Evolutionary conservation across 2,113 vertebrate genomes (phyloP).

Genomic region (Tor tambroides): DNA sequence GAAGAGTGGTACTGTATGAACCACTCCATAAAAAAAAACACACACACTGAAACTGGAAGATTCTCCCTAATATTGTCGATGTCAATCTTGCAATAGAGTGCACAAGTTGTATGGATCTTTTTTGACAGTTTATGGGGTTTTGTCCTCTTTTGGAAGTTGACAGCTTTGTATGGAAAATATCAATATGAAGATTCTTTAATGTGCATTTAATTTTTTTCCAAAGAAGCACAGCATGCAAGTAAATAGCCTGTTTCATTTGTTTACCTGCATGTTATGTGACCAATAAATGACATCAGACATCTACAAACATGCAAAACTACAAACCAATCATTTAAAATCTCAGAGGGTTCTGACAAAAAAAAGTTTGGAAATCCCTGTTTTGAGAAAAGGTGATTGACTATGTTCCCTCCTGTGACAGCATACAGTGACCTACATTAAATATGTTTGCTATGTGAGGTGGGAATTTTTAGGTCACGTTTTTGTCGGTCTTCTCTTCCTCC

Average conservation of each 20-base stretch:
- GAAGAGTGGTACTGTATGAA: not conserved
- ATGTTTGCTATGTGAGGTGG: not conserved
- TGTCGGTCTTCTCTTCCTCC: not conserved
- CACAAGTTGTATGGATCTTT: too few species aligned
- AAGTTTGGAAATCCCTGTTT: not conserved
- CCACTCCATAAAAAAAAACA: not conserved
- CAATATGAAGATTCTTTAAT: too few species aligned
- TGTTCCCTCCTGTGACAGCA: not conserved
- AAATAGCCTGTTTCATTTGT: not conserved
- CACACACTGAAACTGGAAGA: too few species aligned
- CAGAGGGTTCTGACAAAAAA: not conserved
- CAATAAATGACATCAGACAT: not conserved
- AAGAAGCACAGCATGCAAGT: too few species aligned
- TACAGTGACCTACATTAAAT: slow-evolving; percentile 7
- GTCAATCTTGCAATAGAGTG: too few species aligned
- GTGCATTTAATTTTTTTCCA: too few species aligned
- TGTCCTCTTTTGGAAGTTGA: not conserved
- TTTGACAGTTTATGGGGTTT: too few species aligned
- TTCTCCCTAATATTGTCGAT: too few species aligned
- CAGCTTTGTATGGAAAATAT: too few species aligned
- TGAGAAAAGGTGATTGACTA: not conserved
- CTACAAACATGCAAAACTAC: not conserved
- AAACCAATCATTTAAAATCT: not conserved
- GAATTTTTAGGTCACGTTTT: not conserved
- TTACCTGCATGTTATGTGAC: not conserved